Evolutionary conservation across 2,797 vertebrate genomes (phyloP).

Genomic region (Schizopygopsis malacanthus): DNA sequence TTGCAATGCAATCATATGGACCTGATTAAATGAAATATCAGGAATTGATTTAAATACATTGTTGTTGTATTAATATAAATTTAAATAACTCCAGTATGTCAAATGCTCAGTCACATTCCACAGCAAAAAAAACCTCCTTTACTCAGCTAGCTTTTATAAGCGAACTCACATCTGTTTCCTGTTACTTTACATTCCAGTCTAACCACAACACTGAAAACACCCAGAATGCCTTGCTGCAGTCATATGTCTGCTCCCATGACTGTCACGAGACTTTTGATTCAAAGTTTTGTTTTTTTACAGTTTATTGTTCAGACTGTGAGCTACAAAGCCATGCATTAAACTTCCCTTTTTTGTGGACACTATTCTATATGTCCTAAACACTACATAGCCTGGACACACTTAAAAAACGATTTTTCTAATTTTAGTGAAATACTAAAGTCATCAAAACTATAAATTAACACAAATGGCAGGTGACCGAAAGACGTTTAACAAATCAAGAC

Average conservation of each 20-base stretch:
- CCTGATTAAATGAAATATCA: not conserved
- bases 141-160: slow-evolving; percentile 1
- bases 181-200: slow-evolving; percentile 38
- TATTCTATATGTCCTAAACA: not conserved
- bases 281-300: not conserved
- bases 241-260: slow-evolving; percentile 71
- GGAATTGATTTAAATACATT: not conserved
- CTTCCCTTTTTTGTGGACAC: slow-evolving; percentile 3
- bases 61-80: not conserved
- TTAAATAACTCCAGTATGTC: not conserved
- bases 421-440: not conserved
- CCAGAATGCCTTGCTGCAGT: slow-evolving; percentile 61
- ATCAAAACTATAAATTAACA: not conserved
- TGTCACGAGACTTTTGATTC: slow-evolving; percentile 58
- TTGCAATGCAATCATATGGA: not conserved
- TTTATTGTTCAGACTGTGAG: slow-evolving; percentile 33
- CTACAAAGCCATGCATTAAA: slow-evolving; percentile 10
- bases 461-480: not conserved
- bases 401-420: not conserved
- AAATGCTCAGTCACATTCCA: not conserved
- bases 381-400: not conserved
- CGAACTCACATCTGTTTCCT: slow-evolving; percentile 66
- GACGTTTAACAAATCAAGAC: not conserved
- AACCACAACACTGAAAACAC: slow-evolving; percentile 40
- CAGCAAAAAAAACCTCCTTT: not conserved